Evolutionary conservation across 2,113 vertebrate species (phyloP).

Genomic region (Brachionichthys hirsutus): DNA sequence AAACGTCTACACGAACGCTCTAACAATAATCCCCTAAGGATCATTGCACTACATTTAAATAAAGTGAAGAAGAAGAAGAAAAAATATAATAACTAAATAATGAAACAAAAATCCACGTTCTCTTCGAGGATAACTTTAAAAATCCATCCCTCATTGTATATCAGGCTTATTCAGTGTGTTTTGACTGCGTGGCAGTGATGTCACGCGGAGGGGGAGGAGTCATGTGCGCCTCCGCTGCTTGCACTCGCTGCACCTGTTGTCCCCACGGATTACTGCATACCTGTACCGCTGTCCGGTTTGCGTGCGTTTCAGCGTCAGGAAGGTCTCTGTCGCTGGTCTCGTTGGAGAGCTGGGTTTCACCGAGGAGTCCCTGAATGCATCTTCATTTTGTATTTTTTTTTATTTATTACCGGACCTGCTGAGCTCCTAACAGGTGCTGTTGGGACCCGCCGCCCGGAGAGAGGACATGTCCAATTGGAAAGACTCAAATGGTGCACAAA

Average conservation of each 20-base stretch:
- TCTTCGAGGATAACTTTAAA: too few relatives aligned
- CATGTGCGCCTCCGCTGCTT: slow-evolving; percentile 11
- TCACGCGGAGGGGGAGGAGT: slow-evolving; percentile 58
- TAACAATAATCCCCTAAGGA: too few relatives aligned
- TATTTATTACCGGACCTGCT: neutral
- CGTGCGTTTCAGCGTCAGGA: neutral
- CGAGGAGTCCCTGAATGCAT: neutral
- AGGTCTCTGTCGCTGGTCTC: neutral
- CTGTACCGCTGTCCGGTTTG: neutral
- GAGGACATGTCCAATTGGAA: slow-evolving; percentile 75
- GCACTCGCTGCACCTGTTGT: neutral
- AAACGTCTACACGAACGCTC: too few relatives aligned
- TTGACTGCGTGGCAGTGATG: slow-evolving; percentile 42
- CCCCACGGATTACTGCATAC: neutral
- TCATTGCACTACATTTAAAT: too few relatives aligned
- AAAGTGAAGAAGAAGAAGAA: too few relatives aligned
- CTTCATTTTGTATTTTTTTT: too few relatives aligned
- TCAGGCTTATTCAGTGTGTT: too few relatives aligned
- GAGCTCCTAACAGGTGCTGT: slow-evolving; percentile 57
- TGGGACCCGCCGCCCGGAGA: slow-evolving; percentile 30
- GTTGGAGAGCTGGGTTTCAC: neutral
- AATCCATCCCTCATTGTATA: too few relatives aligned
- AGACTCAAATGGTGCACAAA: slow-evolving; percentile 55
- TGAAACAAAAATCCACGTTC: too few relatives aligned
- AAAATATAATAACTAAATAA: too few relatives aligned